Evolutionary conservation across 2,797 vertebrate genomes (phyloP).

Genomic region (Enteromius viviparus): DNA sequence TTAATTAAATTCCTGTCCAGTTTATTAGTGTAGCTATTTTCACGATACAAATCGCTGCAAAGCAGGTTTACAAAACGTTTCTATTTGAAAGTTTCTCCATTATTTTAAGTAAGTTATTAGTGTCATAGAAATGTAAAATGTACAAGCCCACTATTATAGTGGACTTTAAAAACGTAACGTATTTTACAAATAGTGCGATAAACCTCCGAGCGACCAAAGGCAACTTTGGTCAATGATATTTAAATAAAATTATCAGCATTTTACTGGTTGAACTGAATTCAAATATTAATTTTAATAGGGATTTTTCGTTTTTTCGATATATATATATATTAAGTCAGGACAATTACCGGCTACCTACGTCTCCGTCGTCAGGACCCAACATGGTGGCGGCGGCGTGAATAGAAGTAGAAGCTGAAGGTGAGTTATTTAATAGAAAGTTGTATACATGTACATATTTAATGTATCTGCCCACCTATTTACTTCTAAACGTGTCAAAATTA

Average conservation of each 20-base stretch:
- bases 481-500: neutral
- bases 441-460: neutral
- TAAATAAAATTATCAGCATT: neutral
- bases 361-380: slow-evolving; percentile 7
- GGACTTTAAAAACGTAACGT: neutral
- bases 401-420: slow-evolving; percentile 14
- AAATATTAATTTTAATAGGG: neutral
- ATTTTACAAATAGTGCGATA: neutral
- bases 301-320: neutral
- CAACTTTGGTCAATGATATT: neutral
- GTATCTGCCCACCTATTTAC: neutral
- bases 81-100: too few species aligned
- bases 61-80: too few species aligned
- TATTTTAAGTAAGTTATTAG: too few species aligned
- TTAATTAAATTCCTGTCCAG: too few species aligned
- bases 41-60: too few species aligned
- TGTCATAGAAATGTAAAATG: too few species aligned
- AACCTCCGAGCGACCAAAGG: neutral
- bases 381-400: slow-evolving; percentile 1
- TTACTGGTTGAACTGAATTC: neutral
- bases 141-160: neutral
- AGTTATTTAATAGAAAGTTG: neutral
- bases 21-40: too few species aligned
- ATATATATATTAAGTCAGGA: neutral
- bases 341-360: neutral